Conservation (phyloP, 2,888 invertebrate genomes). For the Sinelater perroti region DNA sequence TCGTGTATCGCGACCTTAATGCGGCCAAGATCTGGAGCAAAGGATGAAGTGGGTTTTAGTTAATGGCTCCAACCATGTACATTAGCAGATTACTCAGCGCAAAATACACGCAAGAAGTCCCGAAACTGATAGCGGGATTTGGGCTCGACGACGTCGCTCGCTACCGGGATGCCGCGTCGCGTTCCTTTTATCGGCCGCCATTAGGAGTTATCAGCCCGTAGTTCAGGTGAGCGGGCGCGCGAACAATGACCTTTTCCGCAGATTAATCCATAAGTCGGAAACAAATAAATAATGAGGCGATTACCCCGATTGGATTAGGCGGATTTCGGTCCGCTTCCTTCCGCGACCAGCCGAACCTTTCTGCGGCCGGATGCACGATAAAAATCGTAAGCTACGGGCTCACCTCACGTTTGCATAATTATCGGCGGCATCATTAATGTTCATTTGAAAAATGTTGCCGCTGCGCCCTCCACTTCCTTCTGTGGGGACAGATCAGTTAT, state of each 20-base stretch:
- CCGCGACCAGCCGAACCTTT: constrained; percentile 17
- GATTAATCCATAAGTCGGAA: constrained; percentile 20
- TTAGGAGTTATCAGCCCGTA: constrained; percentile 26
- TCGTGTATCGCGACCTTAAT: constrained; percentile 46
- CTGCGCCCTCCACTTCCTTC: constrained; percentile 4
- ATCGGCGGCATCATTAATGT: background rate
- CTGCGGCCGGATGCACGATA: constrained; percentile 6
- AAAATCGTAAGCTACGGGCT: constrained; percentile 1
- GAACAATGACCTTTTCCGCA: constrained; percentile 20
- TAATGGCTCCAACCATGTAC: constrained; percentile 39
- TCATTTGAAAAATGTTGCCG: constrained; percentile 5
- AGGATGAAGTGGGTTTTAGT: constrained; percentile 46
- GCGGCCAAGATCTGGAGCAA: constrained; percentile 41
- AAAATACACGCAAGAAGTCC: constrained; percentile 38
- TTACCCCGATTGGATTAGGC: constrained; percentile 13
- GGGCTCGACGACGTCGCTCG: constrained; percentile 20
- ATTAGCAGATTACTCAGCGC: constrained; percentile 40
- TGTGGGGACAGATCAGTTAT: no score
- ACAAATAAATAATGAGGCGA: constrained; percentile 21
- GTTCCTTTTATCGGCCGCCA: constrained; percentile 25
- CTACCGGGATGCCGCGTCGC: constrained; percentile 14
- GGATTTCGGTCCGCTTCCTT: constrained; percentile 10
- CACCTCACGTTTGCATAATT: background rate
- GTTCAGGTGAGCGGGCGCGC: constrained; percentile 6
- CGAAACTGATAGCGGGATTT: constrained; percentile 31